Evolutionary conservation across 2,113 vertebrate genomes (phyloP), one percentile per base, ranked within the genome.

Genomic region (Psophia crepitans): DNA sequence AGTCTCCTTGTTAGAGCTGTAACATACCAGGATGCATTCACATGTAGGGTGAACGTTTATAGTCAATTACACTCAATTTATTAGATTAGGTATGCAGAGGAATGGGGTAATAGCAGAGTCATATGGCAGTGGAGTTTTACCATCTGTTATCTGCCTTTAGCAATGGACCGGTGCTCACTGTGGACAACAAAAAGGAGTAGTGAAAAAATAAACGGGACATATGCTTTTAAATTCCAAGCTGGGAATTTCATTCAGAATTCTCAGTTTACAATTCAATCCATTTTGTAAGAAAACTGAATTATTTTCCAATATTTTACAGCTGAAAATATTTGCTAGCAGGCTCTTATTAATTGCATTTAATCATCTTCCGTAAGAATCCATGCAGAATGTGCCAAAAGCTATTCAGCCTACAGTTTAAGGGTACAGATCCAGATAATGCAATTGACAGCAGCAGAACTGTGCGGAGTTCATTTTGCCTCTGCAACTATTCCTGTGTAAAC

Each of bases 71-170:
- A 87, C 69, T 85, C 79, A 22, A 84, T 95, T 96, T 92, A 94
- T 94, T 89, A 95, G 64, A 92, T 94, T 91, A 91, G 68, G 73
- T 92, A 78, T 82, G 70, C 88, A 68, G 64, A 96, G 75, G 37
- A 93, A 94, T 76, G 75, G 39, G 65, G 94, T 95, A 93, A 90
- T 87, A 93, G 68, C 35, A 54, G 35, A 93, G 78, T 96, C 95
- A 96, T 91, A 97, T 96, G 90, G 84, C 79, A 96, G 66, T 64
- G 54, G 77, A 53, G 75, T 12, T 85, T 91, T 90, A 46, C 95
- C 92, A 95, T 93, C 89, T 96, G 96, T 80, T 92, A 64, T 46
- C 60, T 86, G 96, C 92, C 91, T 87, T 97, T 92, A 95, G 94
- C 92, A 77, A 44, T 37, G 41, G 65, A 69, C 61, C 37, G 80